A percentile compares a stretch with the other conserved stretches of the same genome.
phyloP scores from a whole-genome alignment of 2,888 invertebrate species.

The Lamproptera curius region DNA sequence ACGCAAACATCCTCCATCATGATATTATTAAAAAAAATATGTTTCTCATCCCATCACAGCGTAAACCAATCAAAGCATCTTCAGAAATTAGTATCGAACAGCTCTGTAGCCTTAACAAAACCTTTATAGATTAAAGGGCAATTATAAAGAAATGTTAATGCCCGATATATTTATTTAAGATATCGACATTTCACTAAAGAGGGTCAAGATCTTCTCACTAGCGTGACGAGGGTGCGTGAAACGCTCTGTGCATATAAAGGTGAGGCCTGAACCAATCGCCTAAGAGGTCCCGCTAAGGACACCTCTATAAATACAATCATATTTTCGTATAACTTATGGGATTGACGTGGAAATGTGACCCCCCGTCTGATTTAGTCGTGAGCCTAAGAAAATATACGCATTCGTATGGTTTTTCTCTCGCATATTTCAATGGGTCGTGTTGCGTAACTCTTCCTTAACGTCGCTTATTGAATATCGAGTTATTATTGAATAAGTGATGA shows the following conservation, averaged over 20 bases:
- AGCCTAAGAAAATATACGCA: neutral
- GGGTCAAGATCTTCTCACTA: conserved; percentile 18
- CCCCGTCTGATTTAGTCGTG: neutral
- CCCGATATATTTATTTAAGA: conserved; percentile 18
- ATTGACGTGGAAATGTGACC: conserved; percentile 12
- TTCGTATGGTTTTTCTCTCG: neutral
- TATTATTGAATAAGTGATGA: too few relatives aligned
- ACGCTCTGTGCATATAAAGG: conserved; percentile 19
- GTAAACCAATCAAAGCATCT: too few relatives aligned
- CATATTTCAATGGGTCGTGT: neutral
- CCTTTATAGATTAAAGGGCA: too few relatives aligned
- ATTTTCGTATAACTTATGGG: conserved; percentile 8
- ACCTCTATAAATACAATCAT: conserved; percentile 13
- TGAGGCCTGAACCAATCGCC: conserved; percentile 17
- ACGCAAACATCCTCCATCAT: too few relatives aligned
- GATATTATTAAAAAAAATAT: too few relatives aligned
- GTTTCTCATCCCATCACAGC: too few relatives aligned
- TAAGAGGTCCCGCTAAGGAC: conserved; percentile 5
- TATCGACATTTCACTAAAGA: conserved; percentile 21
- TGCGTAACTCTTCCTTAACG: too few relatives aligned
- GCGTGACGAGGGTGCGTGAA: conserved; percentile 18
- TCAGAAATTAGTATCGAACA: too few relatives aligned
- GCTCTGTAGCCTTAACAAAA: too few relatives aligned
- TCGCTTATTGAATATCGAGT: too few relatives aligned
- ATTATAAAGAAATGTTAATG: conserved; percentile 17